A percentile compares a stretch with the other conserved stretches of the same genome.
phyloP scores from a whole-genome alignment of 2,113 vertebrate genomes.

The Neomonachus schauinslandi region DNA sequence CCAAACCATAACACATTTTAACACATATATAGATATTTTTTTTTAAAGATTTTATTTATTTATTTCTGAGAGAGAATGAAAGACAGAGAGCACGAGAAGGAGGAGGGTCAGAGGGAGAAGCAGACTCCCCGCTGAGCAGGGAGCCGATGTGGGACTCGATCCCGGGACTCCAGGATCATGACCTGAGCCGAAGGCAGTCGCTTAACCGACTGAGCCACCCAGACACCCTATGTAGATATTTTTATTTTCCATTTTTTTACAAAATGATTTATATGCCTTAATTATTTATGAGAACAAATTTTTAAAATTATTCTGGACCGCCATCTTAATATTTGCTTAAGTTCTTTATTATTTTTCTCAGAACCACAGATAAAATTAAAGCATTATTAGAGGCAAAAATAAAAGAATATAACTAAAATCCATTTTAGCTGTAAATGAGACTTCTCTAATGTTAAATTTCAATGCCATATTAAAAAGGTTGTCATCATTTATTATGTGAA shows the following conservation, averaged over 20 bases:
- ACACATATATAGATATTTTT: not conserved
- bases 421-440: slow-evolving; percentile 79
- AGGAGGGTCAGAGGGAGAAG: too few species aligned
- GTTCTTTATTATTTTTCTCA: slow-evolving; percentile 66
- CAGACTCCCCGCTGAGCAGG: too few species aligned
- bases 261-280: not conserved
- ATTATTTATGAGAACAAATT: not conserved
- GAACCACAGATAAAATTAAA: slow-evolving; percentile 66
- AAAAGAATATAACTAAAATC: slow-evolving; percentile 72
- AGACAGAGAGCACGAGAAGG: too few species aligned
- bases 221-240: not conserved
- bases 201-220: too few species aligned
- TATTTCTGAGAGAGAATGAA: too few species aligned
- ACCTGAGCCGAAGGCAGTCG: too few species aligned
- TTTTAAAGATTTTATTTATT: too few species aligned
- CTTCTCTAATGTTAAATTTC: slow-evolving; percentile 81
- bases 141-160: too few species aligned
- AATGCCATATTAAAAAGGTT: slow-evolving; percentile 81
- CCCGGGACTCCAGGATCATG: too few species aligned
- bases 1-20: not conserved
- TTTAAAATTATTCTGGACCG: not conserved
- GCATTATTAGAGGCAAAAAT: slow-evolving; percentile 55
- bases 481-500: slow-evolving; percentile 79
- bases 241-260: not conserved
- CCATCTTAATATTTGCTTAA: slow-evolving; percentile 54